phyloP scores from a whole-genome alignment of 2,888 invertebrate species.

The Phragmatobia fuliginosa region DNA sequence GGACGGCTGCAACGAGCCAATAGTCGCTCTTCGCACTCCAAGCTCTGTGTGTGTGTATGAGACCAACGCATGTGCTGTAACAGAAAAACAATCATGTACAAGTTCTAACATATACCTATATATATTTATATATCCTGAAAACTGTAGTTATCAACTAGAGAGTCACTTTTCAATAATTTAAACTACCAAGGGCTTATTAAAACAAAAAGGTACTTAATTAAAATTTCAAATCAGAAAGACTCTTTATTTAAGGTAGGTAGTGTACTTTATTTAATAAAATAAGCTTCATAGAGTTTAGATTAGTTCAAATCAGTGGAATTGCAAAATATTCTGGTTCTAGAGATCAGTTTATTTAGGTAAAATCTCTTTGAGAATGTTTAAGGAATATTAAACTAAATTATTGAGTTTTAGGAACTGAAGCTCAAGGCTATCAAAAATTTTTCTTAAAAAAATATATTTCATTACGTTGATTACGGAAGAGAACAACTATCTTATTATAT shows the following conservation, averaged over 20 bases:
- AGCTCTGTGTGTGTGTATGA: conserved; percentile 89
- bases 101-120: too few relatives aligned
- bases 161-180: not conserved
- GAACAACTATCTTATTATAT: conserved; percentile 16
- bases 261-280: too few relatives aligned
- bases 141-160: not conserved
- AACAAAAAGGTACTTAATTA: not conserved
- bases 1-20: conserved; percentile 88
- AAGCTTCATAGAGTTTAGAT: not conserved
- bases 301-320: not conserved
- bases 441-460: not conserved
- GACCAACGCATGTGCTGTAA: conserved; percentile 90
- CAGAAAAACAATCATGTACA: conserved; percentile 21
- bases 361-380: not conserved
- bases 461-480: not conserved
- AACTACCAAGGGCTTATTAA: not conserved
- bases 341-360: not conserved
- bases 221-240: too few relatives aligned
- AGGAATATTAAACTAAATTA: not conserved
- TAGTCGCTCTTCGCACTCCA: conserved; percentile 87
- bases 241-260: not conserved
- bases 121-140: too few relatives aligned
- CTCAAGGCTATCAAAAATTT: not conserved
- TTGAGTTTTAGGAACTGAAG: not conserved
- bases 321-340: not conserved